phyloP scores from a whole-genome alignment of 92 coral and sea anemone genomes.

The Phenganax subtilis region DNA sequence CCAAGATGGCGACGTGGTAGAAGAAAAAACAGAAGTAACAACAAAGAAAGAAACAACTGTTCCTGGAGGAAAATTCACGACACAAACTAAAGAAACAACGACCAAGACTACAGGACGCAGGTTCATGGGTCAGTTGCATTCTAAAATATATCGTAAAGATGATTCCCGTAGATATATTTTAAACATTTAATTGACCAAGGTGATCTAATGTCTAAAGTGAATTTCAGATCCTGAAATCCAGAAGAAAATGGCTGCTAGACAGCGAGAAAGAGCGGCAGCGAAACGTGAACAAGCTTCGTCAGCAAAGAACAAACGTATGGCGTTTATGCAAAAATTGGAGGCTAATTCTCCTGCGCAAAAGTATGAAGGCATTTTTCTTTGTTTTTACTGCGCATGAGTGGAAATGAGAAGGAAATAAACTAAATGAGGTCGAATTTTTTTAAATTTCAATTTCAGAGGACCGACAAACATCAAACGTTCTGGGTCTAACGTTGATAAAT shows the following conservation, averaged over 20 bases:
- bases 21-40: constrained; percentile 32
- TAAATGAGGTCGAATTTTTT: constrained; percentile 6
- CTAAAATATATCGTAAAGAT: background rate
- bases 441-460: constrained; percentile 27
- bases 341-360: constrained; percentile 63
- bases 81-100: constrained; percentile 29
- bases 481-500: constrained; percentile 61
- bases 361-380: constrained; percentile 38
- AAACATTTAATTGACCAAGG: background rate
- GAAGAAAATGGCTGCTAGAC: constrained; percentile 57
- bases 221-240: constrained; percentile 31
- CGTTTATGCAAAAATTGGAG: constrained; percentile 82
- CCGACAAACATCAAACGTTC: constrained; percentile 59
- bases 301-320: constrained; percentile 71
- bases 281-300: constrained; percentile 64
- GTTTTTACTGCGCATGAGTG: too few species aligned
- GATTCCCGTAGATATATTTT: background rate
- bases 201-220: background rate
- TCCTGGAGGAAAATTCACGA: constrained; percentile 35
- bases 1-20: constrained; percentile 20
- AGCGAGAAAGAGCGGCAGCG: constrained; percentile 71
- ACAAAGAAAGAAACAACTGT: constrained; percentile 18
- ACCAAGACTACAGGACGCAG: constrained; percentile 40
- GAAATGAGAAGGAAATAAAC: constrained; percentile 4
- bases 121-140: constrained; percentile 29